Percentiles rank a stretch among this genome's conserved stretches.
Evolutionary conservation across 2,888 invertebrate species (phyloP).

Genomic region (Venusia cambrica): DNA sequence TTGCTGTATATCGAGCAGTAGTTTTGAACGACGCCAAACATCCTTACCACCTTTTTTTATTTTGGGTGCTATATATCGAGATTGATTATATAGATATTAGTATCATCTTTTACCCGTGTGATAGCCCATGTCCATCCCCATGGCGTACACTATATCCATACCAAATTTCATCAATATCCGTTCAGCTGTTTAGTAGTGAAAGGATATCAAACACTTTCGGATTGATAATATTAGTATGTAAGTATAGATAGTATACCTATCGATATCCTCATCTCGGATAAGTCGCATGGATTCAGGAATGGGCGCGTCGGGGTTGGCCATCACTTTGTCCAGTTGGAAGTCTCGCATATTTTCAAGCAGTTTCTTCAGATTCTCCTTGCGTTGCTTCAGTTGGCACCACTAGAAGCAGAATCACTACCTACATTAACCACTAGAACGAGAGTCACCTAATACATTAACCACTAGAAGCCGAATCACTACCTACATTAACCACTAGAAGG

Average conservation of each 20-base stretch:
- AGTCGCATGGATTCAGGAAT: conserved; percentile 91
- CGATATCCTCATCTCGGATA: conserved; percentile 92
- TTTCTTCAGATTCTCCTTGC: conserved; percentile 90
- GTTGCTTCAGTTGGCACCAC: conserved; percentile 93
- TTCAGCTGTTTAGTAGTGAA: background rate
- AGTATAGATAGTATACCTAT: conserved; percentile 70
- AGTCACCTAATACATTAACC: too few species aligned
- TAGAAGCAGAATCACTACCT: conserved; percentile 41
- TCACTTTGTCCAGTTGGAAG: conserved; percentile 91
- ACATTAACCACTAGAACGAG: too few species aligned
- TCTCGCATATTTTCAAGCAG: conserved; percentile 95
- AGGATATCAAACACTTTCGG: background rate
- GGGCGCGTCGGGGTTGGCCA: conserved; percentile 91
- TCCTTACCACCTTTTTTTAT: too few species aligned
- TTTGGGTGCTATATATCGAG: too few species aligned
- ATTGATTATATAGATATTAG: too few species aligned
- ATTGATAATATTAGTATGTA: background rate
- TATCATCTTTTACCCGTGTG: too few species aligned
- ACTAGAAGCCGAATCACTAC: conserved; percentile 65
- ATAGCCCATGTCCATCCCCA: too few species aligned
- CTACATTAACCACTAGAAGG: too few species aligned
- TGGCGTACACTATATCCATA: too few species aligned
- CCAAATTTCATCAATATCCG: too few species aligned
- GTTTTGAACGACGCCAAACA: too few species aligned
- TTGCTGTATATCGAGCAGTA: too few species aligned